Conservation (phyloP, 2,113 vertebrate genomes). For the Barbus barbus region DNA sequence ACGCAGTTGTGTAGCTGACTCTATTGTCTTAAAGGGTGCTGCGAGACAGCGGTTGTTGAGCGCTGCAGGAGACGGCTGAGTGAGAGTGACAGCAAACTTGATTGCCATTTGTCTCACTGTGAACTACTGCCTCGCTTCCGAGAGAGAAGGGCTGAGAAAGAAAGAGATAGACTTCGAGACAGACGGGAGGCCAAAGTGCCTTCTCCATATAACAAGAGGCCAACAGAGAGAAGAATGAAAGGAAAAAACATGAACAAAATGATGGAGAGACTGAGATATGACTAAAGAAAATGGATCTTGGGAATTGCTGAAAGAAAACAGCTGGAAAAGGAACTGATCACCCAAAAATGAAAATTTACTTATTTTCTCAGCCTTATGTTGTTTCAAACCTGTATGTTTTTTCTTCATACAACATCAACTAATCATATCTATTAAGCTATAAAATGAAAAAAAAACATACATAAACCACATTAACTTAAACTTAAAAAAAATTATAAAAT, state of each 20-base stretch:
- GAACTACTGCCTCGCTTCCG: slow-evolving; percentile 1
- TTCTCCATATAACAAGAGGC: not conserved
- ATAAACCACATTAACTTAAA: not conserved
- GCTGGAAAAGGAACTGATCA: not conserved
- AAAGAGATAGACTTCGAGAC: too few species aligned
- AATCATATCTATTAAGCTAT: not conserved
- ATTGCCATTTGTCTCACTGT: slow-evolving; percentile 52
- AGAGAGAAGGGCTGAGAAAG: slow-evolving; percentile 18
- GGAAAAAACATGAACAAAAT: not conserved
- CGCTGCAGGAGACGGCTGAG: slow-evolving; percentile 40
- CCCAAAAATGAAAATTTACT: not conserved
- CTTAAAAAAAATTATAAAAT: too few species aligned
- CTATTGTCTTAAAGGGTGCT: slow-evolving; percentile 33
- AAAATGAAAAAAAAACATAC: not conserved
- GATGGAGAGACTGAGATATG: not conserved
- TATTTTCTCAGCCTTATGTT: not conserved
- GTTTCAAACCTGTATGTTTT: not conserved
- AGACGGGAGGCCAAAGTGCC: slow-evolving; percentile 11
- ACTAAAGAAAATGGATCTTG: not conserved
- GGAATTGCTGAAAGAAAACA: not conserved
- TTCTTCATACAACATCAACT: not conserved
- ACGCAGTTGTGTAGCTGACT: slow-evolving; percentile 25
- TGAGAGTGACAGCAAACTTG: slow-evolving; percentile 42
- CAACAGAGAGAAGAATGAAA: not conserved
- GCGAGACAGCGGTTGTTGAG: slow-evolving; percentile 29